Evolutionary conservation across 2,113 vertebrate genomes (phyloP).

Genomic region (Peromyscus californicus): DNA sequence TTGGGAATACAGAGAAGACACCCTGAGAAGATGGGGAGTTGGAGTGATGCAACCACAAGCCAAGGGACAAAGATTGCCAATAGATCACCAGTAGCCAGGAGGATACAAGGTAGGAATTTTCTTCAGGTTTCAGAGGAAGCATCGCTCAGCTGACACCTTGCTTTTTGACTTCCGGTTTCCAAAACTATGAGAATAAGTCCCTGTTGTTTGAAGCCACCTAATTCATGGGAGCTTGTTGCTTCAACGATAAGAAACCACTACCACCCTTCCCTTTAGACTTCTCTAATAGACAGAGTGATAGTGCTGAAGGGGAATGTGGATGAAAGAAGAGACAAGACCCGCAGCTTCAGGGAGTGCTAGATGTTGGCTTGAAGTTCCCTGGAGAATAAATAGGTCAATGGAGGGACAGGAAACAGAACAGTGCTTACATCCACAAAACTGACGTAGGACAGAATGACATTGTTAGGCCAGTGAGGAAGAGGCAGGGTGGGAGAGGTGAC

Average conservation of each 20-base stretch:
- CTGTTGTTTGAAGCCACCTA: not conserved
- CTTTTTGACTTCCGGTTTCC: not conserved
- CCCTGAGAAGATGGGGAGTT: not conserved
- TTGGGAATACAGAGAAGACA: not conserved
- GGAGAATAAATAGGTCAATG: not conserved
- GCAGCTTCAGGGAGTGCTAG: not conserved
- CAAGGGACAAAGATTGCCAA: not conserved
- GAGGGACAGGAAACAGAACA: not conserved
- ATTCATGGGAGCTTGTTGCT: not conserved
- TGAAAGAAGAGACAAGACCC: not conserved
- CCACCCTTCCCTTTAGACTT: not conserved
- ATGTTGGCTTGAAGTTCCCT: not conserved
- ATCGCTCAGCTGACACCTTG: not conserved
- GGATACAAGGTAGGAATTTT: not conserved
- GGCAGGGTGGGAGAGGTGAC: not conserved
- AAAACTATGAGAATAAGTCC: not conserved
- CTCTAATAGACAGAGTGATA: not conserved
- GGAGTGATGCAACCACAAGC: not conserved
- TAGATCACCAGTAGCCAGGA: not conserved
- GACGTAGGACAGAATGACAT: not conserved
- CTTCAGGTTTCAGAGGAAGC: not conserved
- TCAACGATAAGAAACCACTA: not conserved
- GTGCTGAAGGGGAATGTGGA: not conserved
- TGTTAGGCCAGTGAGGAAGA: not conserved
- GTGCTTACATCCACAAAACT: not conserved